phyloP scores from a whole-genome alignment of 2,113 vertebrate genomes.

The Stercorarius parasiticus region DNA sequence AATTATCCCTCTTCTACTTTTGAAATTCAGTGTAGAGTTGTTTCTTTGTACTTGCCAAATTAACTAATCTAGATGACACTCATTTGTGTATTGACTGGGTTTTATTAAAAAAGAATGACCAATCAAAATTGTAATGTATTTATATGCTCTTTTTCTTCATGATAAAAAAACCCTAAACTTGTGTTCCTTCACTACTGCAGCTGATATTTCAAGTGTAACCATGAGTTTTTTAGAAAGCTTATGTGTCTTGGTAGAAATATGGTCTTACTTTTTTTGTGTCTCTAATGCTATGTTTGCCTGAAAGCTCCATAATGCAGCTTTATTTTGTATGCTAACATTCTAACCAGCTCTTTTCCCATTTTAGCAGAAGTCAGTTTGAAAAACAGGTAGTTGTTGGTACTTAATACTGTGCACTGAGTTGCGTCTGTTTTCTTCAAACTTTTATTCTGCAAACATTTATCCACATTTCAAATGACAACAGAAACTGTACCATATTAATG shows the following conservation, averaged over 20 bases:
- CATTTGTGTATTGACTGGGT: background rate
- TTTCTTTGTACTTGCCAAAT: background rate
- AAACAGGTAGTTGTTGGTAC: background rate
- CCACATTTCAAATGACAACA: background rate
- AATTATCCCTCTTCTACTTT: background rate
- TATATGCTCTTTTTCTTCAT: background rate
- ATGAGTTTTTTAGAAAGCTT: background rate
- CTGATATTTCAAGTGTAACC: background rate
- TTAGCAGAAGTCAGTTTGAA: background rate
- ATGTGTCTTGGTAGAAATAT: background rate
- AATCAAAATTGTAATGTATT: background rate
- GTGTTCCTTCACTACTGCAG: background rate
- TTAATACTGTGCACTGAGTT: background rate
- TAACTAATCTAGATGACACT: background rate
- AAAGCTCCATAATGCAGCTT: background rate
- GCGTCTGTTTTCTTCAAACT: background rate
- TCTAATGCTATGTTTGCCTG: background rate
- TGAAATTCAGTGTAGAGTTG: background rate
- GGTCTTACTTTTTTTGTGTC: background rate
- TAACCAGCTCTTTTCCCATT: background rate
- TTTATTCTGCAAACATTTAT: background rate
- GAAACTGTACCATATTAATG: background rate
- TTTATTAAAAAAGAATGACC: background rate
- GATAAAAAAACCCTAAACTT: background rate
- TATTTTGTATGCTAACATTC: background rate